These are phyloP conservation scores for Hetaerina titia DNA, from an alignment of 2,888 invertebrate genomes.

Conservation along the genomic window DNA sequence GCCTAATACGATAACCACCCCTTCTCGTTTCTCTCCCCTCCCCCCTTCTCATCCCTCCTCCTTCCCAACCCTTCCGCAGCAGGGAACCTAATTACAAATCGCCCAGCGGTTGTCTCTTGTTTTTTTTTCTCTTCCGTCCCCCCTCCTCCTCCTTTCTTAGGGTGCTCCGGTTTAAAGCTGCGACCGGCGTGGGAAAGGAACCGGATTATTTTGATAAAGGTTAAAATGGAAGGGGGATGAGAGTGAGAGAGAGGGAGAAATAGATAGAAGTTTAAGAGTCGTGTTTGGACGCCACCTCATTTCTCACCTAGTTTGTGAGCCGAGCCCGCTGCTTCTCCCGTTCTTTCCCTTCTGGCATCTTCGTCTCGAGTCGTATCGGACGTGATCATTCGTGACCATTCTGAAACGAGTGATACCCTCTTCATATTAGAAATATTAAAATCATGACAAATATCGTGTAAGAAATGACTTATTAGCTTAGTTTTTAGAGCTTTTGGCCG, in stretches of 20 bases:
- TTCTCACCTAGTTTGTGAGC: conserved; percentile 14
- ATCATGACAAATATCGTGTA: too few species aligned
- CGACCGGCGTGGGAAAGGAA: background rate
- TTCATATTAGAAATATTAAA: too few species aligned
- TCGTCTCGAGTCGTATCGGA: too few species aligned
- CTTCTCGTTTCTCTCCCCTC: background rate
- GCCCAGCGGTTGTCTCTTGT: background rate
- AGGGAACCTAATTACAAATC: conserved; percentile 42
- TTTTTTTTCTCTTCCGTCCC: background rate
- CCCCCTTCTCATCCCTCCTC: background rate
- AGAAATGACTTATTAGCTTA: too few species aligned
- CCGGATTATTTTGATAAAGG: conserved; percentile 44
- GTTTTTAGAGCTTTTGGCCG: too few species aligned
- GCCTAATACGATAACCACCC: background rate
- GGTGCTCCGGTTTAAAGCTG: background rate
- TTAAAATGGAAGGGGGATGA: background rate
- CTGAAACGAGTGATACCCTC: too few species aligned
- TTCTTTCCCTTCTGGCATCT: background rate
- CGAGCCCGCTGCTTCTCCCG: background rate
- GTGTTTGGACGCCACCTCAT: background rate
- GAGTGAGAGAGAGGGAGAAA: background rate
- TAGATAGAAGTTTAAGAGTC: background rate
- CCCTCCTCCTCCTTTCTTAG: background rate
- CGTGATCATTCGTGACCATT: too few species aligned
- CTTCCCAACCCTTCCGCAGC: background rate